Conservation (phyloP, 2,797 vertebrate genomes). For the Labeo calbasu region DNA sequence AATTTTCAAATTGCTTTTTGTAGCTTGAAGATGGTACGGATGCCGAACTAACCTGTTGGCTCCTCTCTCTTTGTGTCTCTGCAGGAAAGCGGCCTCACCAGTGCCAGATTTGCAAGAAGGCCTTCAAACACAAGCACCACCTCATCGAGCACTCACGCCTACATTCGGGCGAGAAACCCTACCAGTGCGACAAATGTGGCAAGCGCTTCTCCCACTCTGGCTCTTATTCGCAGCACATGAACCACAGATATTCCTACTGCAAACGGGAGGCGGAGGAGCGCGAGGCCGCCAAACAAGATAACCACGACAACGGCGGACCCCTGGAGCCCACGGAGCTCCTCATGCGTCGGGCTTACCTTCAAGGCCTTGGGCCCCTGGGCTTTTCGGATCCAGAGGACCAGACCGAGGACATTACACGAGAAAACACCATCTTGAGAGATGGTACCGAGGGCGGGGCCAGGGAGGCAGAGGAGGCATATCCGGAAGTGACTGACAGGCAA, state of each 20-base stretch:
- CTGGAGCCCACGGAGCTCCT: slow-evolving; percentile 91
- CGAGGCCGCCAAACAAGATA: slow-evolving; percentile 90
- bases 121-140: slow-evolving; percentile 99
- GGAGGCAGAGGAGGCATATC: slow-evolving; percentile 74
- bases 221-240: slow-evolving; percentile 99
- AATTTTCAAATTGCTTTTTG: background rate
- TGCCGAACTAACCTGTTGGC: slow-evolving; percentile 32
- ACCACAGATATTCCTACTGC: slow-evolving; percentile 99
- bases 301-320: slow-evolving; percentile 84
- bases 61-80: slow-evolving; percentile 68
- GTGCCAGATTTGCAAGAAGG: slow-evolving; percentile 98
- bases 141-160: slow-evolving; percentile 97
- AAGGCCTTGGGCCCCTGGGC: slow-evolving; percentile 88
- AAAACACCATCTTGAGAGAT: slow-evolving; percentile 67
- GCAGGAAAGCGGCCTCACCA: slow-evolving; percentile 97
- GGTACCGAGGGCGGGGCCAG: slow-evolving; percentile 60
- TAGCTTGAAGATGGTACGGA: background rate
- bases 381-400: slow-evolving; percentile 92
- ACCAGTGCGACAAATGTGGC: slow-evolving; percentile 97
- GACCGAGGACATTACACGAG: slow-evolving; percentile 70
- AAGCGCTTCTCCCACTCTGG: slow-evolving; percentile 98
- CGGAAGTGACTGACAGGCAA: slow-evolving; percentile 86
- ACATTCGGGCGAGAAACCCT: slow-evolving; percentile 97
- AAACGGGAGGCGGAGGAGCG: slow-evolving; percentile 96
- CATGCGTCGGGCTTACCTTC: slow-evolving; percentile 90